These are phyloP conservation scores for Anarhynchus alexandrinus DNA, from an alignment of 2,113 vertebrate genomes.

Conservation along the genomic window DNA sequence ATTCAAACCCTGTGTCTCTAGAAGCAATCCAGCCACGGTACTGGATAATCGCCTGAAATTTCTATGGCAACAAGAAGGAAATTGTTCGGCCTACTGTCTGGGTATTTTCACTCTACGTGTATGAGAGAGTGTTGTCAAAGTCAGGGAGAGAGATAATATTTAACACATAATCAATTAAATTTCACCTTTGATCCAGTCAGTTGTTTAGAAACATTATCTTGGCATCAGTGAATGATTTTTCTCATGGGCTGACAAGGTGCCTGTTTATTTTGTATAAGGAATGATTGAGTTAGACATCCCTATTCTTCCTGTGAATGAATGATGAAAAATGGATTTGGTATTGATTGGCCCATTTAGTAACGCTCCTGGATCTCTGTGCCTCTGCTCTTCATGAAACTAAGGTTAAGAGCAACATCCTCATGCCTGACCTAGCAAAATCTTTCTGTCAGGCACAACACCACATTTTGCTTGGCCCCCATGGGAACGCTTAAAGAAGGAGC, in stretches of 20 bases:
- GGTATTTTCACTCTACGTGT: neutral
- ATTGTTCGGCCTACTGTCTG: neutral
- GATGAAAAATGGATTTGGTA: constrained; percentile 47
- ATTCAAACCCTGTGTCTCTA: neutral
- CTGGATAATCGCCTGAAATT: neutral
- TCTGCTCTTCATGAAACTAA: neutral
- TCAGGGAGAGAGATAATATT: constrained; percentile 28
- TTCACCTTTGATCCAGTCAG: constrained; percentile 69
- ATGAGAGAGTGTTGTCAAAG: neutral
- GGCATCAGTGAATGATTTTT: constrained; percentile 53
- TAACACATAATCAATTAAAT: constrained; percentile 68
- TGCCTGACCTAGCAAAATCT: neutral
- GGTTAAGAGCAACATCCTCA: neutral
- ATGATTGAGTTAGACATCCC: constrained; percentile 34
- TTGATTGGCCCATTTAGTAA: constrained; percentile 30
- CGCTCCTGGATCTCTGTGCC: neutral
- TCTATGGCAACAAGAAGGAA: constrained; percentile 47
- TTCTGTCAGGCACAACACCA: neutral
- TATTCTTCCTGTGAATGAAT: constrained; percentile 43
- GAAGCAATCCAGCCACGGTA: neutral
- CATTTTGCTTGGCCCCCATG: rapidly evolving
- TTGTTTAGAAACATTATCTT: constrained; percentile 62
- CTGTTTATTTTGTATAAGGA: constrained; percentile 60
- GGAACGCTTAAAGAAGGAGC: neutral
- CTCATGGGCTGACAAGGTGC: constrained; percentile 18